phyloP scores from a whole-genome alignment of 1,140 invertebrate species.

The Drosophila albomicans region DNA sequence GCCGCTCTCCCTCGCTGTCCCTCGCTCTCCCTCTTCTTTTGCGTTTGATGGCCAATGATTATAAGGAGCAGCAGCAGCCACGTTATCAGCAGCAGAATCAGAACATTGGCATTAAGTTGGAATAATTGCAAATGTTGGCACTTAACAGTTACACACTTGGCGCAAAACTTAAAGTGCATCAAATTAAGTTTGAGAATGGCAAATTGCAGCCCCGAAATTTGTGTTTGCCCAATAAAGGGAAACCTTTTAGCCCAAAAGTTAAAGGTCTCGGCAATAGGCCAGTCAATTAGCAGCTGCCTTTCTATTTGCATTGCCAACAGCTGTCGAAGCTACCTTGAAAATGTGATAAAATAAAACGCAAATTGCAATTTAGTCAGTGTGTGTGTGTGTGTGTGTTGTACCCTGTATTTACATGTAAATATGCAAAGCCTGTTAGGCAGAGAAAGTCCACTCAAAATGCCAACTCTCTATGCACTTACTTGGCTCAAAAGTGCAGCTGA shows the following conservation, averaged over 20 bases:
- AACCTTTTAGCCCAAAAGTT: slow-evolving; percentile 28
- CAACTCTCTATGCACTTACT: slow-evolving; percentile 43
- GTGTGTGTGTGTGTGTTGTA: slow-evolving; percentile 43
- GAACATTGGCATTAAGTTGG: slow-evolving; percentile 64
- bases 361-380: slow-evolving; percentile 63
- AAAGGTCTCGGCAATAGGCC: slow-evolving; percentile 67
- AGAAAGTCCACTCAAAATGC: slow-evolving; percentile 42
- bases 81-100: slow-evolving; percentile 55
- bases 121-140: slow-evolving; percentile 53
- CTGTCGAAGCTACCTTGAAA: slow-evolving; percentile 40
- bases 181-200: slow-evolving; percentile 60
- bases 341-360: slow-evolving; percentile 79
- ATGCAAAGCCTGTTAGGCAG: slow-evolving; percentile 56
- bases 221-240: slow-evolving; percentile 54
- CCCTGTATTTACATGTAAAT: slow-evolving; percentile 67
- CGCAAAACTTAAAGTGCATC: slow-evolving; percentile 53
- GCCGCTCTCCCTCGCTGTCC: slow-evolving; percentile 1
- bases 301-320: slow-evolving; percentile 57
- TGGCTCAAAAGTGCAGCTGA: slow-evolving; percentile 31
- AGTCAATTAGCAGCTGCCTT: slow-evolving; percentile 77
- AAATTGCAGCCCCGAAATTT: slow-evolving; percentile 73
- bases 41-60: slow-evolving; percentile 62
- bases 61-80: slow-evolving; percentile 37
- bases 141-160: slow-evolving; percentile 33
- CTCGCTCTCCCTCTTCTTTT: neutral